Evolutionary conservation across 1,140 invertebrate species (phyloP).

Genomic region (Drosophila mayri): DNA sequence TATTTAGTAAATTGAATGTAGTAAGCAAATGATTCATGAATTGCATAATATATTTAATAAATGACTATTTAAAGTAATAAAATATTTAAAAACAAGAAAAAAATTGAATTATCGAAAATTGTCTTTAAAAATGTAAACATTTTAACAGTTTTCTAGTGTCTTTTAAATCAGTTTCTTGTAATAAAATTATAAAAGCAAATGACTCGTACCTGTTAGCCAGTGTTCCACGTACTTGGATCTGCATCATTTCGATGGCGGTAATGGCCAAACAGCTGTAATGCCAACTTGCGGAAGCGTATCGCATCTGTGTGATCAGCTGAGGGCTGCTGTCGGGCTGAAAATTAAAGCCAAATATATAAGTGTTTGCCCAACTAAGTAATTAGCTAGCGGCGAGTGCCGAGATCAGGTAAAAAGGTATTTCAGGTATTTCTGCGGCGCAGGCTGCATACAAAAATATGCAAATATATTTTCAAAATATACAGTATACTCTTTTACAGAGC

Average conservation of each 20-base stretch:
- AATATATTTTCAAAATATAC: neutral
- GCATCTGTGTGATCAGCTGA: slow-evolving; percentile 64
- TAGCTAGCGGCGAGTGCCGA: slow-evolving; percentile 36
- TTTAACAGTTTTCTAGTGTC: no score
- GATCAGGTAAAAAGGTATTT: slow-evolving; percentile 10
- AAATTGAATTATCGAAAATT: no score
- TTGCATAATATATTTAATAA: no score
- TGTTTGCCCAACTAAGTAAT: slow-evolving; percentile 66
- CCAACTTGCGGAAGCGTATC: slow-evolving; percentile 42
- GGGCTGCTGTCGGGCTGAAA: slow-evolving; percentile 15
- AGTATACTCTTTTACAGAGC: slow-evolving; percentile 7
- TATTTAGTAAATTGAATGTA: no score
- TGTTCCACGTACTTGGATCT: slow-evolving; percentile 3
- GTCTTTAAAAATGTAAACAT: no score
- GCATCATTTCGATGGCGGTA: slow-evolving; percentile 2
- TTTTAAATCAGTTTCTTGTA: no score
- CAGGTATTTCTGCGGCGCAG: slow-evolving; percentile 28
- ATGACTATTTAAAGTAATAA: no score
- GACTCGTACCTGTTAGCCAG: no score
- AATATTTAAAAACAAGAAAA: no score
- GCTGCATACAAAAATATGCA: neutral
- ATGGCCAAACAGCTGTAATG: slow-evolving; percentile 27
- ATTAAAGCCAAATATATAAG: slow-evolving; percentile 14
- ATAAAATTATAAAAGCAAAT: no score
- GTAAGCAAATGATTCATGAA: no score